phyloP scores from a whole-genome alignment of 1,140 invertebrate genomes.

The Tetragnatha versicolor region DNA sequence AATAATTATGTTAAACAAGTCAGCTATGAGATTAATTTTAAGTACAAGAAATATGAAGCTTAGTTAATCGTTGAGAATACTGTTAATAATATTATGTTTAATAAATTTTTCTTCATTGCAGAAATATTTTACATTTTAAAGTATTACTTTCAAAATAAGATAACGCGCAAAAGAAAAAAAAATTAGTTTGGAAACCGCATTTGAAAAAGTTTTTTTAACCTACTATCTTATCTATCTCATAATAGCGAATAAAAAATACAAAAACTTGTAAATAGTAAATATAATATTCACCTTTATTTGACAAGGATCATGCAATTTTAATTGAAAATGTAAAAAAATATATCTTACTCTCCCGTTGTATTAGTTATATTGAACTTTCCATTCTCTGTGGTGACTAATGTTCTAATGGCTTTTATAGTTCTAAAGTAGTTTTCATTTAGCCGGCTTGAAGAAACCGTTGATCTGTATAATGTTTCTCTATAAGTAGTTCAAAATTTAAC shows the following conservation, averaged over 20 bases:
- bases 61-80: neutral
- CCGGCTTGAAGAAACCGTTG: slow-evolving; percentile 16
- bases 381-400: neutral
- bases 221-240: too few species aligned
- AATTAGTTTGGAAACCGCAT: too few species aligned
- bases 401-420: slow-evolving; percentile 32
- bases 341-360: slow-evolving; percentile 20
- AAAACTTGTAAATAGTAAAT: too few species aligned
- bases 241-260: too few species aligned
- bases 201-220: neutral
- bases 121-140: too few species aligned
- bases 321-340: too few species aligned
- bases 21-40: too few species aligned
- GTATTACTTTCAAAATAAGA: too few species aligned
- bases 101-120: too few species aligned
- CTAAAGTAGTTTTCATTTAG: slow-evolving; percentile 29
- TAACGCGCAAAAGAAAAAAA: neutral
- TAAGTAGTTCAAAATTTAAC: neutral
- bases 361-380: slow-evolving; percentile 1
- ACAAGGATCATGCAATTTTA: too few species aligned
- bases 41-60: too few species aligned
- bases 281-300: too few species aligned
- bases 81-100: neutral
- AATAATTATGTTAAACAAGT: neutral
- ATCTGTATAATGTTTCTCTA: slow-evolving; percentile 22